Evolutionary conservation across 2,888 invertebrate species (phyloP).

Genomic region (Psococerastis gibbosa): DNA sequence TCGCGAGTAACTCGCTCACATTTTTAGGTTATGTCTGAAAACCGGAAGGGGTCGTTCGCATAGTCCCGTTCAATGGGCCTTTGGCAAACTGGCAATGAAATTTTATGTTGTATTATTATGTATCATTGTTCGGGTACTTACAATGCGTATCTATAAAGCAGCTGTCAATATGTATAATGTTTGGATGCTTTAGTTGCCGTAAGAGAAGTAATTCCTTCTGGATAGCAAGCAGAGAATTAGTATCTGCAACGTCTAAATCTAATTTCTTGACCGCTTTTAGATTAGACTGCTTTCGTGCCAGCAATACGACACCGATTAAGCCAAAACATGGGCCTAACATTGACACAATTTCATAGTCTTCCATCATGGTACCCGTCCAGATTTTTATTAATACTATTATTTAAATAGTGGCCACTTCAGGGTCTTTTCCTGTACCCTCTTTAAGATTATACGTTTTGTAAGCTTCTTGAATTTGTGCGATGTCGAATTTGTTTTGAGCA

Average conservation of each 20-base stretch:
- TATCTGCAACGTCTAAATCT: conserved; percentile 48
- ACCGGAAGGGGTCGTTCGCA: too few relatives aligned
- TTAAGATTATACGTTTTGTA: neutral
- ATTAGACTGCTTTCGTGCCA: conserved; percentile 46
- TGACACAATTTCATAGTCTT: conserved; percentile 46
- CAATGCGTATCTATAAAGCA: conserved; percentile 4
- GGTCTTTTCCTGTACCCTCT: neutral
- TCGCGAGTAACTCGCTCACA: too few relatives aligned
- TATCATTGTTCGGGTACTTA: too few relatives aligned
- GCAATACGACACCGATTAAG: conserved; percentile 46
- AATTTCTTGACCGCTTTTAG: conserved; percentile 57
- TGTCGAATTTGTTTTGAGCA: neutral
- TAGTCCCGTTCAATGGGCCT: too few relatives aligned
- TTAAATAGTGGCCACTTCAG: neutral
- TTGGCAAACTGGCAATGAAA: too few relatives aligned
- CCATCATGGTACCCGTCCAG: conserved; percentile 1
- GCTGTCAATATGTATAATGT: conserved; percentile 30
- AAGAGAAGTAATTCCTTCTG: conserved; percentile 63
- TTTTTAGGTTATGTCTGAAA: too few relatives aligned
- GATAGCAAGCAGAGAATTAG: conserved; percentile 30
- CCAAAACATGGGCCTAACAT: conserved; percentile 49
- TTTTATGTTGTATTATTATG: too few relatives aligned
- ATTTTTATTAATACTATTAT: too few relatives aligned
- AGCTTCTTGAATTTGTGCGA: neutral
- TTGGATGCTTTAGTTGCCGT: conserved; percentile 57